Percentiles rank a stretch among this genome's conserved stretches.
phyloP scores from a whole-genome alignment of 2,888 invertebrate species.

The Luperina nickerlii region DNA sequence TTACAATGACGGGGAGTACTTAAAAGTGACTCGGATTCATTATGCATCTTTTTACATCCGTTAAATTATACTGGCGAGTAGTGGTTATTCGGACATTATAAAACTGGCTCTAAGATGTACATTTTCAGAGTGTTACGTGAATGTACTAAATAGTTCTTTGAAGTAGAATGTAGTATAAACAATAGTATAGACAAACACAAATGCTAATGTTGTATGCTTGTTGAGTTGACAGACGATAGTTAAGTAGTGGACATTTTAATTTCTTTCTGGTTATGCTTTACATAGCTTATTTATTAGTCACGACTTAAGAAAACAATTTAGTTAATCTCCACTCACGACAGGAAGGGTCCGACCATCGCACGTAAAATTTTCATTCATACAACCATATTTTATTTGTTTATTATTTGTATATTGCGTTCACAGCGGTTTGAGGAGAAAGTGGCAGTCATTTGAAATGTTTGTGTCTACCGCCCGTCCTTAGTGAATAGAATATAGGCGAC shows the following conservation, averaged over 20 bases:
- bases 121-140: conserved; percentile 1
- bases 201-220: conserved; percentile 3
- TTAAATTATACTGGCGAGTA: neutral
- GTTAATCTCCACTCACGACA: neutral
- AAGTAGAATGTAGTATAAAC: conserved; percentile 14
- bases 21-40: neutral
- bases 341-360: neutral
- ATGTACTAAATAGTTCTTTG: neutral
- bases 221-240: neutral
- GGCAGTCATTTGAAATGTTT: neutral
- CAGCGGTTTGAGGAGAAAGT: neutral
- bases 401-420: neutral
- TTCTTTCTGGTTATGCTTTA: neutral
- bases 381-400: neutral
- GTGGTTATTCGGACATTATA: neutral
- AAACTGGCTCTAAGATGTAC: neutral
- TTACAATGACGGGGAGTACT: too few relatives aligned
- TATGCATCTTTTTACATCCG: neutral
- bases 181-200: conserved; percentile 5
- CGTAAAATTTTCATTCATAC: neutral
- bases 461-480: neutral
- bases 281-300: neutral
- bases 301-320: neutral
- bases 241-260: conserved; percentile 3
- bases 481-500: neutral